phyloP scores from a whole-genome alignment of 2,888 invertebrate genomes.

The Entomobrya proxima region DNA sequence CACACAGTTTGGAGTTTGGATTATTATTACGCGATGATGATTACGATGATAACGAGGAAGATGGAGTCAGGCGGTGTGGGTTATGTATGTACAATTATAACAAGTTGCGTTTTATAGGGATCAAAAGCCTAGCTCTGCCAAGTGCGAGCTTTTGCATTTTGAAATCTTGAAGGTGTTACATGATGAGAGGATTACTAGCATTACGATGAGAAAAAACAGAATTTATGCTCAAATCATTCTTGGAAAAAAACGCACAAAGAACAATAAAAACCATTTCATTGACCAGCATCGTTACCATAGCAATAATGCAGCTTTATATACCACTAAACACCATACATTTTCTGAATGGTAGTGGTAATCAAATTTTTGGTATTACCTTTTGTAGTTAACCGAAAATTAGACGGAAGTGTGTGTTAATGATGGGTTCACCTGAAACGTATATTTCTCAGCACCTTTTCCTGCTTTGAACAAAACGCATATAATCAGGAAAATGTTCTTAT shows the following conservation, averaged over 20 bases:
- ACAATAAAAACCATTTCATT: slow-evolving; percentile 1
- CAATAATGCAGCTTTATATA: neutral
- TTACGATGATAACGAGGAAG: neutral
- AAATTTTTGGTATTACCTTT: too few relatives aligned
- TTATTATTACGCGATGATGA: neutral
- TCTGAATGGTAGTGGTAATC: neutral
- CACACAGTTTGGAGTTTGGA: slow-evolving; percentile 42
- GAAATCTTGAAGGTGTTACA: neutral
- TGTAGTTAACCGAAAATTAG: too few relatives aligned
- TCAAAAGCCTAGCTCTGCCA: too few relatives aligned
- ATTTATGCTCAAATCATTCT: neutral
- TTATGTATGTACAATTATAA: neutral
- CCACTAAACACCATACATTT: neutral
- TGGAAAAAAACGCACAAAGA: too few relatives aligned
- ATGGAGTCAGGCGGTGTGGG: neutral
- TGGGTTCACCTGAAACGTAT: too few relatives aligned
- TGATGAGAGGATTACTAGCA: neutral
- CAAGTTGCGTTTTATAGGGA: neutral
- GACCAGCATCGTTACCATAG: neutral
- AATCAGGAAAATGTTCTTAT: too few relatives aligned
- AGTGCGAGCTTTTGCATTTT: slow-evolving; percentile 5
- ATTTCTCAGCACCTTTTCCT: too few relatives aligned
- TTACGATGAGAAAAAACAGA: slow-evolving; percentile 14
- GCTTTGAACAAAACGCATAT: too few relatives aligned
- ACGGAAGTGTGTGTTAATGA: too few relatives aligned